Evolutionary conservation across 2,113 vertebrate species (phyloP).

Genomic region (Otocyon megalotis): DNA sequence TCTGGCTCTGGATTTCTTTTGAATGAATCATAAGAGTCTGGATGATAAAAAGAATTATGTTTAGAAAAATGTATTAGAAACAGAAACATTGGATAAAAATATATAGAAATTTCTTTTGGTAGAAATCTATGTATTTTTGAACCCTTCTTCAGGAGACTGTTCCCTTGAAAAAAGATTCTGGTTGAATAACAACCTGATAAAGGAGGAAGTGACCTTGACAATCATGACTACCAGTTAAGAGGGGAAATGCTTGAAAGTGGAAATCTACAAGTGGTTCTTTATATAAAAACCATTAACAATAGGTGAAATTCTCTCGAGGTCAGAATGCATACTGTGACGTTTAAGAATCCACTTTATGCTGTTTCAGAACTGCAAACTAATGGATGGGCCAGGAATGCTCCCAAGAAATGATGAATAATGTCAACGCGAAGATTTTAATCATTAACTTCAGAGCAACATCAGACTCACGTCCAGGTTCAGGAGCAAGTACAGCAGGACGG

Average conservation of each 20-base stretch:
- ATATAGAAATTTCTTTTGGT: not conserved
- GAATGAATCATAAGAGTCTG: constrained; percentile 23
- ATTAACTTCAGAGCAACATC: not conserved
- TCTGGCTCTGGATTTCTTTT: constrained; percentile 31
- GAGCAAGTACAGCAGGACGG: not conserved
- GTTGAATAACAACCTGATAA: not conserved
- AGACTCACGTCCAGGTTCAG: not conserved
- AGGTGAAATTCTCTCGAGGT: accelerated
- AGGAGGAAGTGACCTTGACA: constrained; percentile 10
- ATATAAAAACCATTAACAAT: accelerated
- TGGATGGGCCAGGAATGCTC: not conserved
- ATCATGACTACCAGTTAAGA: not conserved
- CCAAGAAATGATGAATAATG: not conserved
- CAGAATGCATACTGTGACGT: not conserved
- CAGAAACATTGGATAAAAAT: not conserved
- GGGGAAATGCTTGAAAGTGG: not conserved
- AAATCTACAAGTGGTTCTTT: not conserved
- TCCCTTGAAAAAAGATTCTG: not conserved
- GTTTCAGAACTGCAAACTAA: not conserved
- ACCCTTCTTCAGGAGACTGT: constrained; percentile 24
- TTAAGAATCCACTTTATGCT: constrained; percentile 44
- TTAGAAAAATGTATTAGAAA: not conserved
- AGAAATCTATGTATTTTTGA: not conserved
- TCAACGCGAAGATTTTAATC: not conserved
- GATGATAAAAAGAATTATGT: constrained; percentile 59